Evolutionary conservation across 1,140 invertebrate species (phyloP).

Genomic region (Dreissena polymorpha): DNA sequence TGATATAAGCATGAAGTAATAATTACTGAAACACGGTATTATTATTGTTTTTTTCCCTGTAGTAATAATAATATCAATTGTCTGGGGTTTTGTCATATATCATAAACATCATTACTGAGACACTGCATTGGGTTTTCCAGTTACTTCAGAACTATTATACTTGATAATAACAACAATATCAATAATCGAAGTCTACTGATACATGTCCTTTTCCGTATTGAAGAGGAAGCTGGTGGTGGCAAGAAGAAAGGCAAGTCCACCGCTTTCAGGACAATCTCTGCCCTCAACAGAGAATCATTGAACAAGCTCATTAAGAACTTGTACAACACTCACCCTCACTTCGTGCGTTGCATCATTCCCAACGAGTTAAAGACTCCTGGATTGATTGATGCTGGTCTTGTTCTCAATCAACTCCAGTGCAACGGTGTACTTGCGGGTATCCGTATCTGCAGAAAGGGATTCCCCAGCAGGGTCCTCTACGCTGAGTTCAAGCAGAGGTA

Average conservation of each 20-base stretch:
- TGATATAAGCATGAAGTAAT: background rate
- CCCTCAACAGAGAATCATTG: conserved; percentile 74
- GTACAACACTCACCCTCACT: conserved; percentile 97
- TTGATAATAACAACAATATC: background rate
- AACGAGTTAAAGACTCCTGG: conserved; percentile 91
- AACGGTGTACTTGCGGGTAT: conserved; percentile 99
- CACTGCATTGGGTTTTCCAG: background rate
- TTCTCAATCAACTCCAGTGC: conserved; percentile 98
- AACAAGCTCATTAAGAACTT: conserved; percentile 92
- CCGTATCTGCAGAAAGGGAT: conserved; percentile 99
- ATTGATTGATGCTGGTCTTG: conserved; percentile 98
- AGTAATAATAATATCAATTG: background rate
- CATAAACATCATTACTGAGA: background rate
- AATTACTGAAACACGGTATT: background rate
- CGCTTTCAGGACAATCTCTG: conserved; percentile 96
- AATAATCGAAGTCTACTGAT: background rate
- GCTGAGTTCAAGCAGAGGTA: conserved; percentile 97
- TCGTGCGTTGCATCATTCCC: conserved; percentile 99
- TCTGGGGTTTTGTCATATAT: no score
- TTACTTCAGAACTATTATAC: background rate
- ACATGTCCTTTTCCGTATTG: background rate
- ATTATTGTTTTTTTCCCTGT: background rate
- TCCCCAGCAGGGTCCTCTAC: conserved; percentile 99
- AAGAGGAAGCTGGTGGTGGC: conserved; percentile 43
- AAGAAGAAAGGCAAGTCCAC: conserved; percentile 82